Evolutionary conservation across 2,797 vertebrate genomes (phyloP).

Genomic region (Thalassophryne amazonica): DNA sequence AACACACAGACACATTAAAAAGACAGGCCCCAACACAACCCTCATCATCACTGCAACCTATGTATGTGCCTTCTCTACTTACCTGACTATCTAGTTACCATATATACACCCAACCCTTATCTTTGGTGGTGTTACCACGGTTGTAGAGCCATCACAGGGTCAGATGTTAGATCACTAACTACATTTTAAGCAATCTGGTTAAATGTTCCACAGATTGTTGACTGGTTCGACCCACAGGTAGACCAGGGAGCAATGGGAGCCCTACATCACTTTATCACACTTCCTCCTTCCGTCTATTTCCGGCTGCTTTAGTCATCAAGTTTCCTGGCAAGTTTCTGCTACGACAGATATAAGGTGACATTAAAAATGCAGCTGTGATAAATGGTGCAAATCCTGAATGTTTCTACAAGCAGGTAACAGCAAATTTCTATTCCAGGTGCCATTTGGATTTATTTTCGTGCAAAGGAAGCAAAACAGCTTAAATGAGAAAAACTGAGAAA

Average conservation of each 20-base stretch:
- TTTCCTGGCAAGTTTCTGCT: slow-evolving; percentile 54
- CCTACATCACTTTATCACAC: slow-evolving; percentile 53
- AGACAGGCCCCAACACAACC: slow-evolving; percentile 53
- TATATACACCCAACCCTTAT: slow-evolving; percentile 46
- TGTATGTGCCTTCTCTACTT: slow-evolving; percentile 63
- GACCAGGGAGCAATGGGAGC: slow-evolving; percentile 30
- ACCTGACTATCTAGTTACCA: slow-evolving; percentile 73
- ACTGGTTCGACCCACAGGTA: slow-evolving; percentile 59
- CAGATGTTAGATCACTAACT: slow-evolving; percentile 57
- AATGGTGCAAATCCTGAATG: slow-evolving; percentile 59
- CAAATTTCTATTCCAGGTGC: slow-evolving; percentile 61
- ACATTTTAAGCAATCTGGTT: slow-evolving; percentile 44
- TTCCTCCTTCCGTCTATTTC: slow-evolving; percentile 56
- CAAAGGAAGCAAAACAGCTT: slow-evolving; percentile 1
- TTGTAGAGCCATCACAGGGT: slow-evolving; percentile 44
- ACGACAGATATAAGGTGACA: slow-evolving; percentile 62
- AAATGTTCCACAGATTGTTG: slow-evolving; percentile 48
- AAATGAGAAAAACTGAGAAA: slow-evolving; percentile 10
- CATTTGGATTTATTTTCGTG: slow-evolving; percentile 30
- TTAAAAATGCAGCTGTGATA: slow-evolving; percentile 72
- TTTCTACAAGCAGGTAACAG: slow-evolving; percentile 63
- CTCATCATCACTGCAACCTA: slow-evolving; percentile 50
- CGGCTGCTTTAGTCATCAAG: slow-evolving; percentile 71
- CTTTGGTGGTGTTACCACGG: slow-evolving; percentile 33
- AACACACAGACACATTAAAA: slow-evolving; percentile 38